Evolutionary conservation across 2,113 vertebrate species (phyloP).

Genomic region (Ellobius talpinus): DNA sequence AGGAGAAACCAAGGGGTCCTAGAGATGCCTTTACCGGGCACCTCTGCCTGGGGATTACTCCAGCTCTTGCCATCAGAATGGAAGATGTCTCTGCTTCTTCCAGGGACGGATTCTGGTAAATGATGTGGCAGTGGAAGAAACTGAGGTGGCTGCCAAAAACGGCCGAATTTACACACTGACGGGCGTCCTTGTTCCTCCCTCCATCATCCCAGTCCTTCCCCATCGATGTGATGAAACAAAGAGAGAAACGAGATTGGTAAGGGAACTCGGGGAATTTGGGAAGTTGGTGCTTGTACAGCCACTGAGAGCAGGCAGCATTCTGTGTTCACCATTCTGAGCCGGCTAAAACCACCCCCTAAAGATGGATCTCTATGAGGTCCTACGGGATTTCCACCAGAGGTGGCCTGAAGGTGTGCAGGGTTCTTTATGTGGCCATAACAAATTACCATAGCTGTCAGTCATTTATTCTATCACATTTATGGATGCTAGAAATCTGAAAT

Average conservation of each 20-base stretch:
- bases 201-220: slow-evolving; percentile 94
- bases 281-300: fast-evolving
- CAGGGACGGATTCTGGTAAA: slow-evolving; percentile 93
- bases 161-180: slow-evolving; percentile 92
- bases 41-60: not conserved
- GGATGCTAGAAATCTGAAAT: not conserved
- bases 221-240: slow-evolving; percentile 90
- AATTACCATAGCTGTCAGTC: not conserved
- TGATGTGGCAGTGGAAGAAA: slow-evolving; percentile 88
- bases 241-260: slow-evolving; percentile 87
- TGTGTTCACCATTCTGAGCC: not conserved
- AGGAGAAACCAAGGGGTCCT: not conserved
- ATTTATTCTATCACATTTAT: not conserved
- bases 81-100: not conserved
- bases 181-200: slow-evolving; percentile 91
- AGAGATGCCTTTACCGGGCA: not conserved
- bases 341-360: not conserved
- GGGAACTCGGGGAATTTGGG: not conserved
- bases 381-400: not conserved
- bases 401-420: not conserved
- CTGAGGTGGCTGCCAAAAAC: slow-evolving; percentile 92
- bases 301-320: not conserved
- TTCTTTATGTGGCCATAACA: not conserved
- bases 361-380: not conserved
- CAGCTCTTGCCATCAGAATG: not conserved